Evolutionary conservation across 2,797 vertebrate species (phyloP).

Genomic region (Graptemys geographica): DNA sequence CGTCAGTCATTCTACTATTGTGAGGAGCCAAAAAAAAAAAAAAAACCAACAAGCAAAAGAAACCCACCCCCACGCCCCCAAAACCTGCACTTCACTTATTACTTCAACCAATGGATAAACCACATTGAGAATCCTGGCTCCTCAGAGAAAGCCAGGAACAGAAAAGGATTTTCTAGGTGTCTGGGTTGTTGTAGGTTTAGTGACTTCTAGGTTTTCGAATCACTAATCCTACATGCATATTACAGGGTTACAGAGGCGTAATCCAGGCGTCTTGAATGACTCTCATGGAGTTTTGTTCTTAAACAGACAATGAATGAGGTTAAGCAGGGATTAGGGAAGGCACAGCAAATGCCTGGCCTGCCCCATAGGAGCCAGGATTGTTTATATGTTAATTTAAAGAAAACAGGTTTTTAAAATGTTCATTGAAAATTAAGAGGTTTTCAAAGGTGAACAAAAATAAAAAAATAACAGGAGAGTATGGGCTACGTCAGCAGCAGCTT

Average conservation of each 20-base stretch:
- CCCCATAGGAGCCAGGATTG: fast-evolving
- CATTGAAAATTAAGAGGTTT: not conserved
- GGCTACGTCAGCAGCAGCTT: not conserved
- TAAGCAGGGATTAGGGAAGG: constrained; percentile 57
- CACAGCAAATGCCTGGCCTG: constrained; percentile 36
- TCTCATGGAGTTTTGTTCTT: constrained; percentile 56
- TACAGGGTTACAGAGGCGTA: constrained; percentile 31
- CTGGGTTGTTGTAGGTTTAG: constrained; percentile 20
- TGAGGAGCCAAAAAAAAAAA: too few species aligned
- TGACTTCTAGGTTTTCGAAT: constrained; percentile 41
- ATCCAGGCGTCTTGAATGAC: constrained; percentile 60
- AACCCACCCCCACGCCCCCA: too few species aligned
- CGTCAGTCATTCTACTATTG: not conserved
- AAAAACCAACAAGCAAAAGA: too few species aligned
- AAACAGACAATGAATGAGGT: constrained; percentile 68
- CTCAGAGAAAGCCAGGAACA: not conserved
- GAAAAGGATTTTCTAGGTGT: constrained; percentile 28
- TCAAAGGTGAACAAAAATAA: fast-evolving
- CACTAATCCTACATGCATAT: constrained; percentile 25
- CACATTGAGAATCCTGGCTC: not conserved
- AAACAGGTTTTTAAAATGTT: not conserved
- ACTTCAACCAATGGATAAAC: not conserved
- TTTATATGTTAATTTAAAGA: not conserved
- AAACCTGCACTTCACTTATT: not conserved
- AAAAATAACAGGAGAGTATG: fast-evolving